These are phyloP conservation scores for Origma solitaria DNA, from an alignment of 2,113 vertebrate genomes.

Conservation along the genomic window DNA sequence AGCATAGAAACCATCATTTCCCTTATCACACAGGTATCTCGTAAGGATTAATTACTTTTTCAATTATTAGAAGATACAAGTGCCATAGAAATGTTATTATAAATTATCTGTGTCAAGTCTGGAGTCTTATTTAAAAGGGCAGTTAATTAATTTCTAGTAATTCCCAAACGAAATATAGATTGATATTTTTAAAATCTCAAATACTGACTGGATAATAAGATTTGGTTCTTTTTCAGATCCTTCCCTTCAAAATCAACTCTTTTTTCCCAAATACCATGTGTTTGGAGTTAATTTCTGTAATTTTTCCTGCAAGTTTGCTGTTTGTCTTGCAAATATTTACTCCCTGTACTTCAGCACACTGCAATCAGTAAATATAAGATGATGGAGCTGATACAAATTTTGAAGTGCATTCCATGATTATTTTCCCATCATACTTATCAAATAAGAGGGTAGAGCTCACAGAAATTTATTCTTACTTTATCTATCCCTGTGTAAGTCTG, in stretches of 20 bases:
- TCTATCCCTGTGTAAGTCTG: background rate
- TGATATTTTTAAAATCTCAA: background rate
- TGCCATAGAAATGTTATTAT: background rate
- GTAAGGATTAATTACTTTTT: background rate
- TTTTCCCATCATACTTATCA: background rate
- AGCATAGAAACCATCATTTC: background rate
- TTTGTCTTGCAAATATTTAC: background rate
- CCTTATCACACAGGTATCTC: background rate
- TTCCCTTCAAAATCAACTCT: background rate
- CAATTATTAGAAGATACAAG: background rate
- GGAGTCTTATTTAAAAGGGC: background rate
- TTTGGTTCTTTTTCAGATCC: background rate
- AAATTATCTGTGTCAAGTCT: background rate
- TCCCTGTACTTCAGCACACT: background rate
- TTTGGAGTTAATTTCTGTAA: background rate
- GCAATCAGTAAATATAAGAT: background rate
- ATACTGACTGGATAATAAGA: background rate
- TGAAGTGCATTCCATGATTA: background rate
- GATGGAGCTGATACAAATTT: background rate
- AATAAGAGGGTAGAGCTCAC: background rate
- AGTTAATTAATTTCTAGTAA: slow-evolving; percentile 6
- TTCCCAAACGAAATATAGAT: background rate
- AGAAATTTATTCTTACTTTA: background rate
- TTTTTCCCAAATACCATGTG: background rate
- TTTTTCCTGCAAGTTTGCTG: background rate